Evolutionary conservation across 1,140 invertebrate species (phyloP), one percentile per base, ranked within the genome.

Genomic region (Glossosoma conforme): DNA sequence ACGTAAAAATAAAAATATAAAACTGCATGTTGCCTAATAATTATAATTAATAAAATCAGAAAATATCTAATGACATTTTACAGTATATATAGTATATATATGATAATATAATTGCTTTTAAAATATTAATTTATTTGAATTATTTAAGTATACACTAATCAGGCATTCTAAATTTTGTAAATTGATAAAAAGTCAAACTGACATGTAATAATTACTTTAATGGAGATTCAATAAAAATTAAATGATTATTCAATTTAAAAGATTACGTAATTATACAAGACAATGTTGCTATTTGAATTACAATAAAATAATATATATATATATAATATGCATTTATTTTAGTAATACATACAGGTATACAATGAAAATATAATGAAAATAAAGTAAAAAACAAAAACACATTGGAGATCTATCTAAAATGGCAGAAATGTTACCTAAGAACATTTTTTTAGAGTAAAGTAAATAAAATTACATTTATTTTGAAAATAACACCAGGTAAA

Each of bases 401-500:
- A 40, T 44, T 53, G 51, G 55, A 58, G 56, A 58, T 58, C 56
- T 58, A 54, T 51, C 56, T 58, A 58, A 57, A 54, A 58, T 58
- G 56, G 56, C 56, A 54, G 22, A 51, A 44, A 42, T 32, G 43
- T 52, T 58, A 36, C 9, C 14, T 36, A 21, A 21, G 37, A 58
- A 53, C 42, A 44, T 48, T 53, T 38, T 50, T 47, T 19, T 45
- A 38, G 18, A 50, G 10, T 25, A 52, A 45, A 33, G n/a, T 33
- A 33, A 33, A 13, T 33, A 13, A 33, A 33, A 15, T 13, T 33
- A 33, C 32, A 33, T 15, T 13, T 10, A 19, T 40, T 9, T 42
- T 37, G 11, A 30, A 48, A 41, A 40, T 22, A 32, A 49, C 46
- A 49, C 15, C 17, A 33, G 15, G 3, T 33, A 11, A 24, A 38